Evolutionary conservation across 2,888 invertebrate genomes (phyloP).

Genomic region (Plemyria rubiginata): DNA sequence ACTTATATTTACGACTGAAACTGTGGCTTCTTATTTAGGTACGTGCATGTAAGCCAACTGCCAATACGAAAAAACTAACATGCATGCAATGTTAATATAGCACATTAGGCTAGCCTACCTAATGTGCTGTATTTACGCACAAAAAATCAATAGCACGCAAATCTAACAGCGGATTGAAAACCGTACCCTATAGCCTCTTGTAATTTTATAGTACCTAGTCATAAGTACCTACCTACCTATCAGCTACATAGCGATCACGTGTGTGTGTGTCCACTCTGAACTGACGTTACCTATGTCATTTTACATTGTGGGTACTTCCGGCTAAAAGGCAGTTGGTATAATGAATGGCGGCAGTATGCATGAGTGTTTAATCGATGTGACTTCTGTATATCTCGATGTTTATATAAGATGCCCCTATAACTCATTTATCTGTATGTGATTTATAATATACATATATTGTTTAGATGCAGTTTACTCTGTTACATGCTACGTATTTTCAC

Average conservation of each 20-base stretch:
- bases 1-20: conserved; percentile 4
- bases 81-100: conserved; percentile 36
- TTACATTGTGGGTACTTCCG: conserved; percentile 25
- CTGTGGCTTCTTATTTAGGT: conserved; percentile 43
- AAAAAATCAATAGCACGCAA: conserved; percentile 19
- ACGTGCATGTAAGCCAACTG: conserved; percentile 65
- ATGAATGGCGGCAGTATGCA: conserved; percentile 23
- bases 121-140: conserved; percentile 11
- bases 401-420: conserved; percentile 1
- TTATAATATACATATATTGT: not conserved
- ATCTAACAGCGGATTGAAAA: conserved; percentile 19
- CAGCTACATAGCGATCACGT: conserved; percentile 1
- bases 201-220: not conserved
- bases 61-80: conserved; percentile 40
- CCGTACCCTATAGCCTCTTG: conserved; percentile 7
- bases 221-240: not conserved
- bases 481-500: not conserved
- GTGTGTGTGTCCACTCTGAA: conserved; percentile 15
- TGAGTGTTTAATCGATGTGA: conserved; percentile 39
- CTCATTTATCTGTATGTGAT: not conserved
- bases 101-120: not conserved
- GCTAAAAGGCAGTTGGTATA: conserved; percentile 26
- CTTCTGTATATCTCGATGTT: conserved; percentile 29
- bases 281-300: conserved; percentile 10
- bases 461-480: not conserved